phyloP scores from a whole-genome alignment of 2,888 invertebrate genomes.

The Eupithecia vulgata region DNA sequence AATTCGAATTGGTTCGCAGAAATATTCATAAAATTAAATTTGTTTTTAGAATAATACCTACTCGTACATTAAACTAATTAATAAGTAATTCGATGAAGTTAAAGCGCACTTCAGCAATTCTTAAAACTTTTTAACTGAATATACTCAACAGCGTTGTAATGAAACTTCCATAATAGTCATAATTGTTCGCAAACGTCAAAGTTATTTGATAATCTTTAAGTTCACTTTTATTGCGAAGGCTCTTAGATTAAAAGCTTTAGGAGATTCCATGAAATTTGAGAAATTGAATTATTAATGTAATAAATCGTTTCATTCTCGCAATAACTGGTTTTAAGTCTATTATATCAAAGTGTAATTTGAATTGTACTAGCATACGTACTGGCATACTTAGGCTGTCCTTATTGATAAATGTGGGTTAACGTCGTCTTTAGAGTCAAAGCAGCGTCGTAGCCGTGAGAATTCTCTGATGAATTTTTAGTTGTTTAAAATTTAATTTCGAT shows the following conservation, averaged over 20 bases:
- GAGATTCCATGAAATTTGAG: constrained; percentile 15
- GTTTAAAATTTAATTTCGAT: background rate
- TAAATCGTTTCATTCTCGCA: constrained; percentile 25
- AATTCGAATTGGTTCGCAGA: background rate
- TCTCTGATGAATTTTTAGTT: background rate
- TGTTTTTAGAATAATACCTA: background rate
- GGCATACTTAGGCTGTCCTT: background rate
- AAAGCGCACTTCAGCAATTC: constrained; percentile 2
- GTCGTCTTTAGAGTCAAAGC: background rate
- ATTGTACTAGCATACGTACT: constrained; percentile 7
- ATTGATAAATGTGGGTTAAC: constrained; percentile 3
- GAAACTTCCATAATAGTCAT: constrained; percentile 20
- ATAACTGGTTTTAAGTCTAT: constrained; percentile 14
- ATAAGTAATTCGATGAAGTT: background rate
- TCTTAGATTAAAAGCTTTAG: constrained; percentile 31
- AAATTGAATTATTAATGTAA: constrained; percentile 17
- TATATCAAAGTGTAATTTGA: constrained; percentile 15
- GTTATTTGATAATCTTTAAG: constrained; percentile 22
- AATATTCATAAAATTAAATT: background rate
- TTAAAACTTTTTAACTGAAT: constrained; percentile 23
- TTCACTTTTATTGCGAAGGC: constrained; percentile 24
- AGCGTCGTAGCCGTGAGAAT: background rate
- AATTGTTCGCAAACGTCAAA: constrained; percentile 25
- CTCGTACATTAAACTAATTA: background rate
- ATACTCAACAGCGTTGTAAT: constrained; percentile 19